A percentile compares a stretch with the other conserved stretches of the same genome.
Conservation (phyloP, 2,797 vertebrate genomes). For the Huso huso region DNA sequence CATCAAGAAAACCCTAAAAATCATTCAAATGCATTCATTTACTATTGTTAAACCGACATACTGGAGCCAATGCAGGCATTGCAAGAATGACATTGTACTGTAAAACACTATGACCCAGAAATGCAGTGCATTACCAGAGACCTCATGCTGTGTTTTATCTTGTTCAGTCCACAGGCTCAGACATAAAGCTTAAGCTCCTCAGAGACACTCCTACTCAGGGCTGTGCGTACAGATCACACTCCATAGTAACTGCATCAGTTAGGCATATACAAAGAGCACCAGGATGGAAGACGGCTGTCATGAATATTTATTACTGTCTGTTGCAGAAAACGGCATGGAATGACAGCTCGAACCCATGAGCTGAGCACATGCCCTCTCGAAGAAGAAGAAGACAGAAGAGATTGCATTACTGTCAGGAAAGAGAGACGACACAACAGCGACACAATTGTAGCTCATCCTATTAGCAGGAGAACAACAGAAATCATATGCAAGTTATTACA, state of each 20-base stretch:
- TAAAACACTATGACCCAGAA: background rate
- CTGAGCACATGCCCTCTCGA: too few species aligned
- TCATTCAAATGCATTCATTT: too few species aligned
- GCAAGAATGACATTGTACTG: background rate
- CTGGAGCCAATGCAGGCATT: background rate
- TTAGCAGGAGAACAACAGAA: too few species aligned
- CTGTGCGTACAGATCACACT: background rate
- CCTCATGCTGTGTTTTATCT: background rate
- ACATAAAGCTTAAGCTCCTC: background rate
- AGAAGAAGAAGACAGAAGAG: too few species aligned
- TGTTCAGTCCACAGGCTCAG: background rate
- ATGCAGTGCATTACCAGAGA: background rate
- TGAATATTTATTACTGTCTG: conserved; percentile 12
- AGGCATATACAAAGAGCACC: conserved; percentile 1
- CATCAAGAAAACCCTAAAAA: too few species aligned
- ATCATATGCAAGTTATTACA: too few species aligned
- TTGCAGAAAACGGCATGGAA: background rate
- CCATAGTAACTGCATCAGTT: background rate
- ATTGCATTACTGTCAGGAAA: too few species aligned
- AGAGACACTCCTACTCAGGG: background rate
- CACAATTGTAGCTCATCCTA: too few species aligned
- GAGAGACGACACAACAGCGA: too few species aligned
- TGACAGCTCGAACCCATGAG: background rate
- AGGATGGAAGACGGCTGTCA: background rate
- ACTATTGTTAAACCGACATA: too few species aligned